Evolutionary conservation across 2,888 invertebrate species (phyloP).

Genomic region (Thalpophila matura): DNA sequence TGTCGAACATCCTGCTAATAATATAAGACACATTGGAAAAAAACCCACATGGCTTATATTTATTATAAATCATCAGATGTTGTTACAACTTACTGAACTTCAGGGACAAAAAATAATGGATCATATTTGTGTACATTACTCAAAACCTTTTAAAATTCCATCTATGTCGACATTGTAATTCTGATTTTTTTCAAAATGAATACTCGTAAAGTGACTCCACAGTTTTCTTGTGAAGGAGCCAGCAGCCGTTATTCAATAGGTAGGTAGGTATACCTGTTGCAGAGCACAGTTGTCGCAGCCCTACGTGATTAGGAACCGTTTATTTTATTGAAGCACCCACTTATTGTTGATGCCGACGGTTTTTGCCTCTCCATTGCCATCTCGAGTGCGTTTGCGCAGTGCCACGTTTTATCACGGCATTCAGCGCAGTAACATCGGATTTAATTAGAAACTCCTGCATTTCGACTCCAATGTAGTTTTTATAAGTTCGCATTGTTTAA

Average conservation of each 20-base stretch:
- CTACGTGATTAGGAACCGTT: slow-evolving; percentile 79
- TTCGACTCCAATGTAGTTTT: slow-evolving; percentile 61
- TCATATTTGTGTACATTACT: background rate
- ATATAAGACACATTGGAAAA: background rate
- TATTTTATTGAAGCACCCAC: slow-evolving; percentile 84
- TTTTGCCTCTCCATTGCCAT: slow-evolving; percentile 73
- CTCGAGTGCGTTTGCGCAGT: slow-evolving; percentile 70
- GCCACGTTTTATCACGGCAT: slow-evolving; percentile 69
- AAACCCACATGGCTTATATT: too few species aligned
- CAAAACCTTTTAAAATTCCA: background rate
- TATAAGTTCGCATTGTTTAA: slow-evolving; percentile 37
- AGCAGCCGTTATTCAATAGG: slow-evolving; percentile 58
- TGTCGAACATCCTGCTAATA: background rate
- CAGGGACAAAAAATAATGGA: background rate
- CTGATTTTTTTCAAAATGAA: slow-evolving; percentile 2
- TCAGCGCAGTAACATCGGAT: slow-evolving; percentile 72
- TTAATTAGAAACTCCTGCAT: slow-evolving; percentile 74
- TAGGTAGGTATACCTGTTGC: slow-evolving; percentile 59
- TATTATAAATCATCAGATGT: background rate
- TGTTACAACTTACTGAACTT: background rate
- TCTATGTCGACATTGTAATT: background rate
- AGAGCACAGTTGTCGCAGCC: slow-evolving; percentile 63
- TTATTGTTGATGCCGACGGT: slow-evolving; percentile 73
- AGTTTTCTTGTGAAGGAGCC: slow-evolving; percentile 46
- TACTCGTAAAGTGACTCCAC: slow-evolving; percentile 42